Conservation (phyloP, 2,888 invertebrate species). For the Morinoia aosen region DNA sequence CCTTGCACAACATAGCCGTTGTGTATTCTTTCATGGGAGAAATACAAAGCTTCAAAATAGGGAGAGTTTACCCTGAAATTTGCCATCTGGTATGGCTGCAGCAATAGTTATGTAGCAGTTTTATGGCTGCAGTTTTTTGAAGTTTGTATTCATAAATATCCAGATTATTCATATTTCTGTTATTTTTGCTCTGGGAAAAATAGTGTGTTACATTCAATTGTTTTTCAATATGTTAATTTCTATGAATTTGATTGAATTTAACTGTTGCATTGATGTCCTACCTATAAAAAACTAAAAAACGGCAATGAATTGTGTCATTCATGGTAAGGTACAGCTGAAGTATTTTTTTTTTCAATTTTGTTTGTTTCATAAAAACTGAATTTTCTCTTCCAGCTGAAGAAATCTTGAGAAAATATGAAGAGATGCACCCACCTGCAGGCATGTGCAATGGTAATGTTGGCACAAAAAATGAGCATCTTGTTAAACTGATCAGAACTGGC, state of each 20-base stretch:
- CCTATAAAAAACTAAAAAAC: not conserved
- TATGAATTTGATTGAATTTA: not conserved
- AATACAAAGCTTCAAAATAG: too few relatives aligned
- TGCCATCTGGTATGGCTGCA: too few relatives aligned
- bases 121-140: too few relatives aligned
- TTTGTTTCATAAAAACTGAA: not conserved
- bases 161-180: too few relatives aligned
- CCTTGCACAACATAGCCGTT: too few relatives aligned
- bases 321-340: not conserved
- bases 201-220: not conserved
- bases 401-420: conserved; percentile 62
- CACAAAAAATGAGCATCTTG: conserved; percentile 74
- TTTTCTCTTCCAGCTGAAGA: not conserved
- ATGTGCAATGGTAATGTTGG: conserved; percentile 76
- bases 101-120: too few relatives aligned
- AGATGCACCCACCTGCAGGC: conserved; percentile 71
- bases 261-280: not conserved
- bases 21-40: too few relatives aligned
- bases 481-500: conserved; percentile 73
- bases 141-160: too few relatives aligned
- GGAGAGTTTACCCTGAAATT: too few relatives aligned
- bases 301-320: not conserved
- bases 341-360: not conserved
- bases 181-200: too few relatives aligned
- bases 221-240: not conserved